These are phyloP conservation scores for Clunio marinus DNA, from an alignment of 2,888 invertebrate species.

Conservation along the genomic window DNA sequence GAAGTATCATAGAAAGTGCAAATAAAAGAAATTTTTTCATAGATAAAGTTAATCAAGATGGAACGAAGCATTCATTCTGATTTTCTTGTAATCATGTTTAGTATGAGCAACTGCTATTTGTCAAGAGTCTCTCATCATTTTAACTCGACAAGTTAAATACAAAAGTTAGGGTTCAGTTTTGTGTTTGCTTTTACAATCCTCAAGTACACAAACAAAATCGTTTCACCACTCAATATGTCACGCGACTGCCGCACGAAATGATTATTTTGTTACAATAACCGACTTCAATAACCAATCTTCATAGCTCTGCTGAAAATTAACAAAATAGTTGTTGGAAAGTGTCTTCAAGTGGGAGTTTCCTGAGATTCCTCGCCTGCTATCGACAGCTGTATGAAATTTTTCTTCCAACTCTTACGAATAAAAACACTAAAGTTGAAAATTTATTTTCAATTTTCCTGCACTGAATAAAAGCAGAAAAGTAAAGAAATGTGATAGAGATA, in stretches of 20 bases:
- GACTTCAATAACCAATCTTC: no score
- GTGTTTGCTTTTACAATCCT: not conserved
- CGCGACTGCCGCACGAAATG: constrained; percentile 1
- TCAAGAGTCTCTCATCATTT: not conserved
- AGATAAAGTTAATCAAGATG: not conserved
- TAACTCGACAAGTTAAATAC: no score
- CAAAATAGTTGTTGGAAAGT: not conserved
- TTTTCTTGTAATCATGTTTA: no score
- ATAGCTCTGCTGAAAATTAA: not conserved
- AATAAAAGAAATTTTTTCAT: not conserved
- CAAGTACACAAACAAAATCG: not conserved
- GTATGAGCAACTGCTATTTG: no score
- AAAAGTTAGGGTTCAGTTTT: not conserved
- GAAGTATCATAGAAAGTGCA: no score
- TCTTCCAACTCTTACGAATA: not conserved
- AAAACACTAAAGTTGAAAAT: not conserved
- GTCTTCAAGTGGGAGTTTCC: not conserved
- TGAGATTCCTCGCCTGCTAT: not conserved
- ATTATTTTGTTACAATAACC: constrained; percentile 19
- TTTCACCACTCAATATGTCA: constrained; percentile 9
- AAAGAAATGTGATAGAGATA: not conserved
- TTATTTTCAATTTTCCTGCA: constrained; percentile 11
- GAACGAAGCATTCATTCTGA: not conserved
- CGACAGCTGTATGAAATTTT: not conserved
- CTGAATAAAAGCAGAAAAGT: no score